Conservation (phyloP, 2,888 invertebrate species). For the Caenorhabditis macrosperma region DNA sequence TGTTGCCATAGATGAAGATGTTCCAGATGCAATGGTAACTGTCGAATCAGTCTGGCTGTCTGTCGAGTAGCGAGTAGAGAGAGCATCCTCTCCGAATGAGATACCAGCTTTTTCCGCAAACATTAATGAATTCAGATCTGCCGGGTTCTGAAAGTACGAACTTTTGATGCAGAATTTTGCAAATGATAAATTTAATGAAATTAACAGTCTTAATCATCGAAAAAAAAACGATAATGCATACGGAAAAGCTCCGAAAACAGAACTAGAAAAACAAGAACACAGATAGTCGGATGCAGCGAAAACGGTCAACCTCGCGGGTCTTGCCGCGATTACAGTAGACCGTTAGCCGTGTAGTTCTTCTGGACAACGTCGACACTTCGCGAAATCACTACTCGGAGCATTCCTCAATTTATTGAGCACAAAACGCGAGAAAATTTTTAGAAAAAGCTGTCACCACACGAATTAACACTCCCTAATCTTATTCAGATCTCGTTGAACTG, state of each 20-base stretch:
- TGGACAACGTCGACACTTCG: not conserved
- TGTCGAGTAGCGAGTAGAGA: slow-evolving; percentile 24
- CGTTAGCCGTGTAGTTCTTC: not conserved
- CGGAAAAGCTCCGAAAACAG: not conserved
- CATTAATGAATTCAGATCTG: too few relatives aligned
- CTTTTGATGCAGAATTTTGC: not conserved
- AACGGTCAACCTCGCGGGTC: not conserved
- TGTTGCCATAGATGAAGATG: not conserved
- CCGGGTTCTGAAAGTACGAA: not conserved
- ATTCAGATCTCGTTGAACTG: too few relatives aligned
- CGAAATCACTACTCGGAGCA: too few relatives aligned
- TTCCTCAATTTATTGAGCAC: too few relatives aligned
- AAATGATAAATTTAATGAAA: too few relatives aligned
- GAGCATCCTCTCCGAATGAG: slow-evolving; percentile 27
- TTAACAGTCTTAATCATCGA: too few relatives aligned
- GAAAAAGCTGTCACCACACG: too few relatives aligned
- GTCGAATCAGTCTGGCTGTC: slow-evolving; percentile 9
- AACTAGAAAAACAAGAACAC: not conserved
- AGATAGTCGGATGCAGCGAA: too few relatives aligned
- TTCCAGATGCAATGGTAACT: not conserved
- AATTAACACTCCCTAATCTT: too few relatives aligned
- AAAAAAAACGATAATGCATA: not conserved
- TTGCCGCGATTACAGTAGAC: not conserved
- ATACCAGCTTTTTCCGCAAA: slow-evolving; percentile 11
- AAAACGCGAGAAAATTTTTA: not conserved